These are phyloP conservation scores for Scaptomyza pallida DNA, from an alignment of 1,140 invertebrate species.

Conservation along the genomic window DNA sequence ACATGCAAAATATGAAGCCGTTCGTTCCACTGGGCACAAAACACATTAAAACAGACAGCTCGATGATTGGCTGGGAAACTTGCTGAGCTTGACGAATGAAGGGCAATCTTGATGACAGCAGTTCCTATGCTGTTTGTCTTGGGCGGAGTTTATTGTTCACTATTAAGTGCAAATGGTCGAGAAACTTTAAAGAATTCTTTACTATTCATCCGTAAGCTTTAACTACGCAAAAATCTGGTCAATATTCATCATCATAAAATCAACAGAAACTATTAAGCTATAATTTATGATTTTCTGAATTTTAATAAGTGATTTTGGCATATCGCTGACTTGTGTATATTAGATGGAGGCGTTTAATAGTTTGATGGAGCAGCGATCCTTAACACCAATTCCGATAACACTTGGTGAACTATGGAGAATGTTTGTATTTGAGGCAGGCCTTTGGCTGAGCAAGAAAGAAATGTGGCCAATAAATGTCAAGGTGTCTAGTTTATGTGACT, in stretches of 20 bases:
- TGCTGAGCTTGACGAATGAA: conserved; percentile 27
- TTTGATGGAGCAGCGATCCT: conserved; percentile 41
- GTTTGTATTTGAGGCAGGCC: not conserved
- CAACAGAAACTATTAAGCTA: not conserved
- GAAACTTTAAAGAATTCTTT: too few species aligned
- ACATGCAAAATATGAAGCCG: conserved; percentile 11
- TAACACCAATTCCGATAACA: conserved; percentile 1
- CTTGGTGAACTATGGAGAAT: not conserved
- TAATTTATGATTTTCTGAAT: not conserved
- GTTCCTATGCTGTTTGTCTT: conserved; percentile 1
- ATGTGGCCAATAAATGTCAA: conserved; percentile 54
- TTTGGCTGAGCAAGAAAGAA: conserved; percentile 1
- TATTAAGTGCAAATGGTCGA: not conserved
- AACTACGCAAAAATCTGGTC: not conserved
- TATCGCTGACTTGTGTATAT: conserved; percentile 14
- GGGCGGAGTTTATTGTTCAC: conserved; percentile 16
- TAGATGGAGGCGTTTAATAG: conserved; percentile 43
- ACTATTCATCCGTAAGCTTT: too few species aligned
- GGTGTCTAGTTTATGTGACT: conserved; percentile 56
- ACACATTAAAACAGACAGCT: conserved; percentile 19
- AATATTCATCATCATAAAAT: not conserved
- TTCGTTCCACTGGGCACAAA: not conserved
- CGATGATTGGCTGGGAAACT: conserved; percentile 46
- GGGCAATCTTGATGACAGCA: conserved; percentile 20
- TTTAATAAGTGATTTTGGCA: conserved; percentile 3